Evolutionary conservation across 1,140 invertebrate genomes (phyloP), one percentile per base, ranked within the genome.

Genomic region (Conus ventricosus): DNA sequence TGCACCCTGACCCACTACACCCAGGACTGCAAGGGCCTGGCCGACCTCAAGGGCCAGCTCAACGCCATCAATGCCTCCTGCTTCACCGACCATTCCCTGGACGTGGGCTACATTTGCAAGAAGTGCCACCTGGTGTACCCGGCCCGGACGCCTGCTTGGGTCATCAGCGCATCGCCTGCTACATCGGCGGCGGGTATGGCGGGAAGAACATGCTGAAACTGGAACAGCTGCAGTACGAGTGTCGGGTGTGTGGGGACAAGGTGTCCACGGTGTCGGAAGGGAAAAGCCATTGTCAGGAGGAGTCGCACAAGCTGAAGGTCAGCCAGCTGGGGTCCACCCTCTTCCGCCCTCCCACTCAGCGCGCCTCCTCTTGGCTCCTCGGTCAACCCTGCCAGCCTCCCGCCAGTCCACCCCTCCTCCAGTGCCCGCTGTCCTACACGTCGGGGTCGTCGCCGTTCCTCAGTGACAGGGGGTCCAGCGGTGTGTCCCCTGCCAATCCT

Each of bases 21-120:
- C 4, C 95, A 96, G 90, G 95, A 96, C 91, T 95, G 95, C 83
- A 94, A 95, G 85, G 92, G 92, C 10, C 89, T 96, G 51, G 91
- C 92, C 27, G 95, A 95, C 91, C 93, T 95, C 60, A 91, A 93
- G 86, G 92, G 88, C 51, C 87, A 93, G 51, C 93, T 95, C 15
- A 93, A 92, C 60, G 88, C 89, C 53, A 89, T 90, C 23, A 94
- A 95, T 90, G 93, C 93, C 83, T 88, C 91, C 81, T 93, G 93
- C 85, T 93, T 92, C 92, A 96, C 90, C 93, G 96, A 97, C 90
- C 94, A 97, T 4, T 97, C 97, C 92, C 96, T 97, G 76, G 97
- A 98, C 93, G 96, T 97, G 27, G 97, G 97, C 91, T 97, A 97
- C 95, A 97, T 98, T 85, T 98, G 97, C 96, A 97, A 97, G 93